These are phyloP conservation scores for Anseranas semipalmata DNA, from an alignment of 2,113 vertebrate species.

Conservation along the genomic window DNA sequence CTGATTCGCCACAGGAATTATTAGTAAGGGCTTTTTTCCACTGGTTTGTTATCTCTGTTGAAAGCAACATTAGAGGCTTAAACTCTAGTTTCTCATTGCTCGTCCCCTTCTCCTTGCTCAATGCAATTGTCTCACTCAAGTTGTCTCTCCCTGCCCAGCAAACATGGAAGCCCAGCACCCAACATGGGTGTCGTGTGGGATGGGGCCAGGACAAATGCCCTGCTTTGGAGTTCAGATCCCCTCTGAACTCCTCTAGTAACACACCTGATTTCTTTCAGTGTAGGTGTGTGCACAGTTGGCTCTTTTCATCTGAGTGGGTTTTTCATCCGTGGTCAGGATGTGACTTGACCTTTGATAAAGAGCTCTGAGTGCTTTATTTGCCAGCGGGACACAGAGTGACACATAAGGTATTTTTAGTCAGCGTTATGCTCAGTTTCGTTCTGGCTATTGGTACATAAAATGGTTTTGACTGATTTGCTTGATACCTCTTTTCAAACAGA, in stretches of 20 bases:
- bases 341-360: conserved; percentile 38
- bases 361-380: not conserved
- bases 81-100: not conserved
- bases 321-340: not conserved
- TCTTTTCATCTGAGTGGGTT: not conserved
- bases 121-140: not conserved
- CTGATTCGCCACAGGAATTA: not conserved
- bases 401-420: not conserved
- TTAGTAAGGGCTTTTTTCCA: not conserved
- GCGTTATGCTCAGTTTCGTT: not conserved
- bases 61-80: not conserved
- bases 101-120: not conserved
- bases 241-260: not conserved
- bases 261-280: not conserved
- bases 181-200: accelerated
- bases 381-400: not conserved
- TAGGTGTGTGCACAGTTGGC: not conserved
- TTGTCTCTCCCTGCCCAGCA: not conserved
- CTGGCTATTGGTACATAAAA: not conserved
- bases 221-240: not conserved
- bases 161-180: accelerated
- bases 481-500: conserved; percentile 21
- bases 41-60: not conserved
- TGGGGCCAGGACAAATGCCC: not conserved
- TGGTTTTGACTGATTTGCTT: not conserved